Evolutionary conservation across 2,888 invertebrate species (phyloP), one percentile per base, ranked within the genome.

Genomic region (Tetheella fluctuosa): DNA sequence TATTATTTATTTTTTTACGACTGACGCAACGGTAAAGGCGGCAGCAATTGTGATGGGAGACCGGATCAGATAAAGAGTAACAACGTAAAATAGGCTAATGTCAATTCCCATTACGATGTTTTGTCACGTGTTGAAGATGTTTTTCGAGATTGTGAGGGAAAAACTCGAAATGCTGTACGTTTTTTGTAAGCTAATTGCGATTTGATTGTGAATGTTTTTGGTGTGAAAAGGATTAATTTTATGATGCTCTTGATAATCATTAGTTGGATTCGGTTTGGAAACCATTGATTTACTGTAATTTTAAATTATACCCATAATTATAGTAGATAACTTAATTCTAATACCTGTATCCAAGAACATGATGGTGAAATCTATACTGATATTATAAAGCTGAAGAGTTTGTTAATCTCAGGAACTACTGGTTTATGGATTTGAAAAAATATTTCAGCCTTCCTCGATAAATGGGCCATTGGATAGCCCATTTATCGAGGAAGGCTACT

Each of bases 61-160:
- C 77, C 70, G 67, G 67, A 83, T 86, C 81, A 78, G 90, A 90
- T 90, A 90, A 87, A 79, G 71, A 71, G 63, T 64, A 73, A 73
- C 74, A 79, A 77, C 74, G 77, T 79, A 82, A 83, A 87, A 90
- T 89, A 85, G 90, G 88, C 84, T 91, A 90, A 90, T 89, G 88
- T 85, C 83, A 81, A 81, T 79, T 77, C 81, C 81, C 84, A 89
- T 91, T 90, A 91, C 76, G 74, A 76, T 84, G 85, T 79, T 84
- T 83, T 88, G 89, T 90, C 88, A 90, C 91, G 90, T 90, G 81
- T 79, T 74, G 78, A 80, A 83, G 89, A 86, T 86, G 80, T 65
- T 78, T 71, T 70, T 59, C 70, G 76, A 79, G 76, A 76, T 77
- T 81, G 78, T 55, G 48, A 48, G 48, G 48, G 20, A 48, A 34